Evolutionary conservation across 2,797 vertebrate species (phyloP).

Genomic region (Chelidonichthys spinosus): DNA sequence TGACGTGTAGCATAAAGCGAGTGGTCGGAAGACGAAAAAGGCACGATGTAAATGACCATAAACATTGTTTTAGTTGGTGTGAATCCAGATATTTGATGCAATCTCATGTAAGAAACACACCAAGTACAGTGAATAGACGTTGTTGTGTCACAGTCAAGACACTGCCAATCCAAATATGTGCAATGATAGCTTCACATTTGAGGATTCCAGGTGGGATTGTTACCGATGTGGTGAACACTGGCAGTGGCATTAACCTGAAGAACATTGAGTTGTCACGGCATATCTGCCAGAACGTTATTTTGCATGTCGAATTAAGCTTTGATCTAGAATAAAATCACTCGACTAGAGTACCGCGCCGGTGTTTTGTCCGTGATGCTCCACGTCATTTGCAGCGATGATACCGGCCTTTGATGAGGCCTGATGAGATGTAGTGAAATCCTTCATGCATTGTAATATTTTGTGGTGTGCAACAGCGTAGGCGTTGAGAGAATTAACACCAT

Average conservation of each 20-base stretch:
- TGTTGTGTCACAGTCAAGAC: not conserved
- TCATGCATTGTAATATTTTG: conserved; percentile 73
- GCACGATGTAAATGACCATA: too few species aligned
- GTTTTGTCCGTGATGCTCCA: conserved; percentile 59
- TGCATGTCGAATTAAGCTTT: conserved; percentile 54
- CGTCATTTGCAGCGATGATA: conserved; percentile 72
- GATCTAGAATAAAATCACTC: conserved; percentile 44
- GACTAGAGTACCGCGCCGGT: conserved; percentile 42
- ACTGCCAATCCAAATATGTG: not conserved
- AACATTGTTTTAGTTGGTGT: too few species aligned
- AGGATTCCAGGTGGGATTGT: not conserved
- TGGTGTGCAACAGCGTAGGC: conserved; percentile 71
- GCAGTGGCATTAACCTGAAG: conserved; percentile 12
- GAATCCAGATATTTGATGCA: too few species aligned
- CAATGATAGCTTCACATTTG: not conserved
- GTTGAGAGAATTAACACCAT: conserved; percentile 77
- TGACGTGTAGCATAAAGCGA: too few species aligned
- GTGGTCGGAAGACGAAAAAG: too few species aligned
- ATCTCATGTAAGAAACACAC: too few species aligned
- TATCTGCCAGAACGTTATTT: conserved; percentile 37
- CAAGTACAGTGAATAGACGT: not conserved
- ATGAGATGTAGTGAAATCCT: conserved; percentile 76
- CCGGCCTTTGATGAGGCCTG: conserved; percentile 71
- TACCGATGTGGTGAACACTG: conserved; percentile 1
- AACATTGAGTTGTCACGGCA: conserved; percentile 26